Conservation (phyloP, 2,113 vertebrate genomes). For the Lipotes vexillifer region DNA sequence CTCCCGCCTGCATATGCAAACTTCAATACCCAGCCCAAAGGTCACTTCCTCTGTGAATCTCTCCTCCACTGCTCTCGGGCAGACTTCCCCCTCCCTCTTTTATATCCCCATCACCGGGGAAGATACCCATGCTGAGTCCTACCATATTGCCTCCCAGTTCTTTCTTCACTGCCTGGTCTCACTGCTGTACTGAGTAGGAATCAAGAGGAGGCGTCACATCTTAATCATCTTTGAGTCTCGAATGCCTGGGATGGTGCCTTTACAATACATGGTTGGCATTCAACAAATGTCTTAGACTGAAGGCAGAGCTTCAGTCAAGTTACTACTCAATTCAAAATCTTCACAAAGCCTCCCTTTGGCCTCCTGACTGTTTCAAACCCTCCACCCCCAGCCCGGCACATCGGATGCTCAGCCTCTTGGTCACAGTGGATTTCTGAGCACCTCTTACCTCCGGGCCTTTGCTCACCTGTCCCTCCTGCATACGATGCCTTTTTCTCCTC, state of each 20-base stretch:
- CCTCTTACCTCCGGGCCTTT: neutral
- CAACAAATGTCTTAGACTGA: fast-evolving
- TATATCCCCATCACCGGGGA: neutral
- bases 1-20: neutral
- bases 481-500: neutral
- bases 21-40: neutral
- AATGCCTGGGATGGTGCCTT: neutral
- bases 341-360: neutral
- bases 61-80: neutral
- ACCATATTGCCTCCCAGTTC: neutral
- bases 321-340: neutral
- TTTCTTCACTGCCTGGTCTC: neutral
- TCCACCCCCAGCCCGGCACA: no score
- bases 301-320: neutral
- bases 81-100: neutral
- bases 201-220: neutral
- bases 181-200: neutral
- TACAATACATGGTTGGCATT: neutral
- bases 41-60: neutral
- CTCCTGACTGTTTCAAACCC: neutral
- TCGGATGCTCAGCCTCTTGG: fast-evolving
- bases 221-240: neutral
- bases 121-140: neutral
- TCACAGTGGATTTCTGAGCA: neutral
- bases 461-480: neutral